Percentiles rank a stretch among this genome's conserved stretches.
Evolutionary conservation across 2,797 vertebrate genomes (phyloP).

Genomic region (Argyrosomus regius): DNA sequence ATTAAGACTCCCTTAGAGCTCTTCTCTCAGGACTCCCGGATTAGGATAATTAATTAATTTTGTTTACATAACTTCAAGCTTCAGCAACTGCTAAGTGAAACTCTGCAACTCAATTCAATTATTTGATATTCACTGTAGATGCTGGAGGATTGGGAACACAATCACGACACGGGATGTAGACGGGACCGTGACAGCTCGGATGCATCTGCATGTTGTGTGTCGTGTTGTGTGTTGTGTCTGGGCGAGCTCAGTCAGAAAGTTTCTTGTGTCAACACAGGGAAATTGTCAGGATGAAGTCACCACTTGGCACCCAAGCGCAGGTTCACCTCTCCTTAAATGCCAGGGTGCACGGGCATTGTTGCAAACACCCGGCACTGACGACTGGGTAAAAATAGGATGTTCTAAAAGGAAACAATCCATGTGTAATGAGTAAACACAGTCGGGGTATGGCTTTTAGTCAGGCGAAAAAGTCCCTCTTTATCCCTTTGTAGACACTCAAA

Average conservation of each 20-base stretch:
- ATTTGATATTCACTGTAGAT: slow-evolving; percentile 3
- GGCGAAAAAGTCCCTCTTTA: slow-evolving; percentile 19
- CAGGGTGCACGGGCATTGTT: slow-evolving; percentile 43
- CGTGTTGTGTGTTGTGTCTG: slow-evolving; percentile 51
- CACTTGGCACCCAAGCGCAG: slow-evolving; percentile 53
- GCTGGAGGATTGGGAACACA: background rate
- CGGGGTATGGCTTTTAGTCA: slow-evolving; percentile 10
- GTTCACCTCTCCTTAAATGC: slow-evolving; percentile 52
- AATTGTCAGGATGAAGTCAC: slow-evolving; percentile 77
- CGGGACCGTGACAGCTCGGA: slow-evolving; percentile 19
- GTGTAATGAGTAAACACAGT: slow-evolving; percentile 18
- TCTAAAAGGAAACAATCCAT: slow-evolving; percentile 17
- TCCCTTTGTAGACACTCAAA: slow-evolving; percentile 1
- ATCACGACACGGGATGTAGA: slow-evolving; percentile 1
- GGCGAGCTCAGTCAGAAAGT: slow-evolving; percentile 30
- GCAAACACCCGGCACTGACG: slow-evolving; percentile 14
- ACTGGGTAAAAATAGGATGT: background rate
- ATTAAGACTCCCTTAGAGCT: background rate
- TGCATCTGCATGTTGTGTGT: slow-evolving; percentile 44
- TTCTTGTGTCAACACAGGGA: slow-evolving; percentile 73
- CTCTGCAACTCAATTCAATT: slow-evolving; percentile 10
- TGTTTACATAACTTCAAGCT: background rate
- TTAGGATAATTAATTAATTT: slow-evolving; percentile 1
- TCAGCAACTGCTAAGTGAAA: background rate
- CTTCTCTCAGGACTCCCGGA: background rate